Base-by-base conservation (phyloP, 1,140 invertebrate species). In the Hesperophylax magnus region DNA sequence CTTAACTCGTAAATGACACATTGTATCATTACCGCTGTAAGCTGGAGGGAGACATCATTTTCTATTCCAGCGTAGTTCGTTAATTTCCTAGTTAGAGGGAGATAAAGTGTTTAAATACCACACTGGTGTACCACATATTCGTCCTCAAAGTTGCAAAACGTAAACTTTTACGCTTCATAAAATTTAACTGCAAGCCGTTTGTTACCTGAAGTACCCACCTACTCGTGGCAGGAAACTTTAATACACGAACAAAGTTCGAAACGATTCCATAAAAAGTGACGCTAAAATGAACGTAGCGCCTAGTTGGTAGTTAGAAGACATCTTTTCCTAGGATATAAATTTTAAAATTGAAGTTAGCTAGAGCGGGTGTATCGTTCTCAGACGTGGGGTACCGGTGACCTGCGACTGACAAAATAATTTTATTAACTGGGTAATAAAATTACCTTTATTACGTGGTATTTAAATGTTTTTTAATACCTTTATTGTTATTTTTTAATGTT, bases 81-180 rank as follows among this genome's bases (percentile, higher is more conserved):
- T 72, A 72, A 72, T 72, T 72, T 53, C 54, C 52, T 31, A 54
- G 63, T 67, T 67, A 67, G 69, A 54, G 52, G 22, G 69, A 22
- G 39, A 54, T 72, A 54, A 72, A 77, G 31, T 71, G 79, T 61
- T 81, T 52, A 58, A 79, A 78, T 82, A 65, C 77, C 75, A 79
- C 53, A 60, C 53, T 60, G 53, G 47, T 17, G 61, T 52, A 53
- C 79, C 56, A 67, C 31, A 63, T 69, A 52, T 63, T 75, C 72
- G 78, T 82, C 77, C 77, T 78, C 69, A 77, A 82, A 84, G 72
- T 84, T 83, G 76, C 77, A 75, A 83, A 83, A 79, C 77, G 79
- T 81, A 81, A 83, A 84, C 82, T 84, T 84, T 84, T 81, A 81
- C 82, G 80, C 80, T 77, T 78, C 82, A 79, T 81, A 78, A 81